Evolutionary conservation across 2,113 vertebrate genomes (phyloP).

Genomic region (Cricetomys ansorgei): DNA sequence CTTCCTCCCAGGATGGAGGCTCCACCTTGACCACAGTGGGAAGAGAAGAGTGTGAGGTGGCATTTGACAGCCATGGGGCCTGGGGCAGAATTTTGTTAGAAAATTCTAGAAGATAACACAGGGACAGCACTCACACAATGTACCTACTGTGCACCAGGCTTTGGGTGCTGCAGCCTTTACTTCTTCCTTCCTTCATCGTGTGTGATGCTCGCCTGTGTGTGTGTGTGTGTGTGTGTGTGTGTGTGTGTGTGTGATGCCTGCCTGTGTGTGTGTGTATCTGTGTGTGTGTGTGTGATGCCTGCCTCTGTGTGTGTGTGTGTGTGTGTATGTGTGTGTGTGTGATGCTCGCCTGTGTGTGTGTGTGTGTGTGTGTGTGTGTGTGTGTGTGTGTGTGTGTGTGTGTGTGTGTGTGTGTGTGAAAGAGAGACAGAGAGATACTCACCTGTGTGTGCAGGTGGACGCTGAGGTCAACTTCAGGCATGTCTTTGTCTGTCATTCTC

Average conservation of each 20-base stretch:
- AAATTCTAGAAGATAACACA: not conserved
- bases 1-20: not conserved
- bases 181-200: not conserved
- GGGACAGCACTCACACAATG: not conserved
- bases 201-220: not conserved
- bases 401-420: too few relatives aligned
- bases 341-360: too few relatives aligned
- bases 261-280: too few relatives aligned
- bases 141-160: not conserved
- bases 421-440: too few relatives aligned
- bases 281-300: too few relatives aligned
- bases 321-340: too few relatives aligned
- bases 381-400: too few relatives aligned
- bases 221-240: too few relatives aligned
- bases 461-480: not conserved
- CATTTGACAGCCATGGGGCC: fast-evolving
- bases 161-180: not conserved
- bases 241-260: too few relatives aligned
- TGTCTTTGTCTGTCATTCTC: not conserved
- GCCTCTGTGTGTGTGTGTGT: too few relatives aligned
- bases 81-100: too few relatives aligned
- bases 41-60: not conserved
- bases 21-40: not conserved
- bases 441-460: not conserved
- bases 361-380: too few relatives aligned